Evolutionary conservation across 2,113 vertebrate species (phyloP).

Genomic region (Stictonetta naevosa): DNA sequence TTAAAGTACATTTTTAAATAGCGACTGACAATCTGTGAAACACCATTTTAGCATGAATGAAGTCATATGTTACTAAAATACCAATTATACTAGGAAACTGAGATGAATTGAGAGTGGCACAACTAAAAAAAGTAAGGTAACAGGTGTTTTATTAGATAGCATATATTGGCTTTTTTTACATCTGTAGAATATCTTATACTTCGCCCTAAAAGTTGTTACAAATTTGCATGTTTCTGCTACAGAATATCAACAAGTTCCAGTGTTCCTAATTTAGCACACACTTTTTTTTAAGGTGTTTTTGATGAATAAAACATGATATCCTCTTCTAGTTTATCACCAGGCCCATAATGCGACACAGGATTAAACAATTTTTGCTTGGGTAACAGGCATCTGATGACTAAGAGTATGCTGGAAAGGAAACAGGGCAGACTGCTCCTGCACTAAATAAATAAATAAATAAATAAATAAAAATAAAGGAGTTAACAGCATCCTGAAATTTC

Average conservation of each 20-base stretch:
- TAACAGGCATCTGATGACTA: slow-evolving; percentile 37
- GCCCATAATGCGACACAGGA: slow-evolving; percentile 49
- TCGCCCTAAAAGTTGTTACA: slow-evolving; percentile 43
- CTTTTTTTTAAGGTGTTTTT: slow-evolving; percentile 62
- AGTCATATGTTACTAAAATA: slow-evolving; percentile 70
- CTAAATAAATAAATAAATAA: neutral
- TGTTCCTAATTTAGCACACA: slow-evolving; percentile 52
- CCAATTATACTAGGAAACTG: slow-evolving; percentile 44
- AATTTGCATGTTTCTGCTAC: slow-evolving; percentile 46
- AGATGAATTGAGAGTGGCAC: slow-evolving; percentile 61
- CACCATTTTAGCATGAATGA: slow-evolving; percentile 68
- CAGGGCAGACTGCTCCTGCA: neutral
- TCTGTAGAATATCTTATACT: slow-evolving; percentile 38
- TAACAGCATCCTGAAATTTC: slow-evolving; percentile 44
- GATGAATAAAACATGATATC: slow-evolving; percentile 47
- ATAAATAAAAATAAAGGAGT: neutral
- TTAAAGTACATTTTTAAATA: slow-evolving; percentile 73
- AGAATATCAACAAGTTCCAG: slow-evolving; percentile 20
- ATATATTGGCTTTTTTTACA: slow-evolving; percentile 59
- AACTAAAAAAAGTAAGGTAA: slow-evolving; percentile 71
- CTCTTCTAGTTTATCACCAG: neutral
- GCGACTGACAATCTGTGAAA: slow-evolving; percentile 49
- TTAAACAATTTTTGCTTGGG: slow-evolving; percentile 40
- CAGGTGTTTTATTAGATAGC: slow-evolving; percentile 76
- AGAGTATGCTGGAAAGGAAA: slow-evolving; percentile 6